phyloP scores from a whole-genome alignment of 2,113 vertebrate species.

The Cebidichthys violaceus region DNA sequence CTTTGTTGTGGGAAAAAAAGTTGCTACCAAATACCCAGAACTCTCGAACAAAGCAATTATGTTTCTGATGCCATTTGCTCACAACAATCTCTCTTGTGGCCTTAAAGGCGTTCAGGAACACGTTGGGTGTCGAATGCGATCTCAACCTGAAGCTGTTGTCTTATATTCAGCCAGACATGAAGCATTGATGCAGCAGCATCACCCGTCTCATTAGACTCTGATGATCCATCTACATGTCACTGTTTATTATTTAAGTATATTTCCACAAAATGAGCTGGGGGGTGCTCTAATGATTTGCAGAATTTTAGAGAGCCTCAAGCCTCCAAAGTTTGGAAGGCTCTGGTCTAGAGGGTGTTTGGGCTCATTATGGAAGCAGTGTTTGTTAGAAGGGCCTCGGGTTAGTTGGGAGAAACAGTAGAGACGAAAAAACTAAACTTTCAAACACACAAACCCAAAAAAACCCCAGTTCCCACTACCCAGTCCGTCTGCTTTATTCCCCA shows the following conservation, averaged over 20 bases:
- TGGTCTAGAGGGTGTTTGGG: background rate
- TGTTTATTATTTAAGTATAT: no score
- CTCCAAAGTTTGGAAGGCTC: background rate
- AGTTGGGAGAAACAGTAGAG: background rate
- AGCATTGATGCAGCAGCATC: background rate
- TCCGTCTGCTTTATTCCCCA: background rate
- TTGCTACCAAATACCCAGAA: no score
- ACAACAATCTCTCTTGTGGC: no score
- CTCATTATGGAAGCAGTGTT: background rate
- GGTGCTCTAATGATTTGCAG: background rate
- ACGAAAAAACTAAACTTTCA: background rate
- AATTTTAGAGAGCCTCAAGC: background rate
- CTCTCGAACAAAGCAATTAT: background rate
- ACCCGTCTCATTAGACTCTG: background rate
- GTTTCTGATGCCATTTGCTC: background rate
- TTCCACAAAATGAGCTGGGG: no score
- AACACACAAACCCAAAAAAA: background rate
- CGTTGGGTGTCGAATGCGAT: no score
- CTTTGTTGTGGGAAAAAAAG: background rate
- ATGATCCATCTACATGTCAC: no score
- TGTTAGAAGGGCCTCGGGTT: constrained; percentile 2
- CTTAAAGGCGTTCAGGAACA: no score
- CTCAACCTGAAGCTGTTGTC: background rate
- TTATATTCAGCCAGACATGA: background rate
- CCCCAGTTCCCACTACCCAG: background rate